Evolutionary conservation across 2,113 vertebrate species (phyloP).

Genomic region (Petaurus breviceps): DNA sequence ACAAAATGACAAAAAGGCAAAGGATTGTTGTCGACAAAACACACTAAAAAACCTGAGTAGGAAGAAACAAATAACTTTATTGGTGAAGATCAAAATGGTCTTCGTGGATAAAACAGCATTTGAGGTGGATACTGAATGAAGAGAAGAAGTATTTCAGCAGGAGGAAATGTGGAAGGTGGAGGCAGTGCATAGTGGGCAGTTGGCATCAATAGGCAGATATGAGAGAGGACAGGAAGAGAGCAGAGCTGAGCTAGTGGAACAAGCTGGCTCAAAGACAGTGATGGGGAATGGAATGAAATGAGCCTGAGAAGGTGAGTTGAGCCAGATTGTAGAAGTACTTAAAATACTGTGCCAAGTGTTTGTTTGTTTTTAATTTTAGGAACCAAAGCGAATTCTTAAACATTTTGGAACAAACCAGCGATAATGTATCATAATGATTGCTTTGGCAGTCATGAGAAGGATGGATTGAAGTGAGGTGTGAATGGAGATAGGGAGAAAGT

Average conservation of each 20-base stretch:
- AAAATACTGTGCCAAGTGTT: background rate
- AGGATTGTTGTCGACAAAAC: background rate
- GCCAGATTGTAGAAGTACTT: background rate
- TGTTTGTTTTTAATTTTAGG: background rate
- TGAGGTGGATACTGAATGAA: background rate
- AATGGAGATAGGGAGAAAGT: background rate
- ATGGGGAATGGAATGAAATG: background rate
- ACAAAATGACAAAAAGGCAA: background rate
- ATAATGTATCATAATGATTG: background rate
- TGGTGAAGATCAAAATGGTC: background rate
- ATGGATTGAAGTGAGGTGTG: background rate
- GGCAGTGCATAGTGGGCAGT: background rate
- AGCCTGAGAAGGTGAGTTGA: background rate
- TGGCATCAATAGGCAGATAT: background rate
- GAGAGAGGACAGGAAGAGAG: background rate
- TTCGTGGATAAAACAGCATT: background rate
- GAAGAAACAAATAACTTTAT: background rate
- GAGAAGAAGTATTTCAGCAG: background rate
- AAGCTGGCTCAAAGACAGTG: background rate
- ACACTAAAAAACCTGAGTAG: background rate
- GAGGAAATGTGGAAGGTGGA: background rate
- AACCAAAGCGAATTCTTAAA: background rate
- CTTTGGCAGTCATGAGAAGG: background rate
- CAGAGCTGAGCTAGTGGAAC: background rate
- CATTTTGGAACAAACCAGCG: background rate